Percentiles rank a stretch among this genome's conserved stretches.
phyloP scores from a whole-genome alignment of 2,113 vertebrate genomes.

The Sphyrna mokarran region DNA sequence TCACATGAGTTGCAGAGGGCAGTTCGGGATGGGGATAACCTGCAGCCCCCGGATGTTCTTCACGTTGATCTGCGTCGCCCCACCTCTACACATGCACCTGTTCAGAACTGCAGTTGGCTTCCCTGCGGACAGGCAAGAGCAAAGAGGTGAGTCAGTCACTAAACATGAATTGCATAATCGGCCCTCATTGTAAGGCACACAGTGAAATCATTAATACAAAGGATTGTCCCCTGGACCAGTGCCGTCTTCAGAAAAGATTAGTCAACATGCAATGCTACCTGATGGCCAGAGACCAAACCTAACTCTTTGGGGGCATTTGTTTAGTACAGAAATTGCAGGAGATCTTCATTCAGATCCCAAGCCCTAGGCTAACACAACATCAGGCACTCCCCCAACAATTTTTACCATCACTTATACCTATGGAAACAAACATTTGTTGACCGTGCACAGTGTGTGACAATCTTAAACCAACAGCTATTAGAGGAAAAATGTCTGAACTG shows the following conservation, averaged over 20 bases:
- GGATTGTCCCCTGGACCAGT: not conserved
- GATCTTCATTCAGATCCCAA: not conserved
- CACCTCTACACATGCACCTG: slow-evolving; percentile 28
- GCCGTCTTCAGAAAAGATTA: not conserved
- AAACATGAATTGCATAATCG: not conserved
- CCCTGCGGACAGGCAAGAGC: not conserved
- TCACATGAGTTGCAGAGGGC: slow-evolving; percentile 22
- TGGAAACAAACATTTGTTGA: not conserved
- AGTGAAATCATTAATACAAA: too few species aligned
- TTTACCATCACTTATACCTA: not conserved
- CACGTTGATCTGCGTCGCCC: not conserved
- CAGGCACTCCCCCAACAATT: not conserved
- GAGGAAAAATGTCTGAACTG: too few species aligned
- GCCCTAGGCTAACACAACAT: not conserved
- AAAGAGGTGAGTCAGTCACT: not conserved
- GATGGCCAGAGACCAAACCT: not conserved
- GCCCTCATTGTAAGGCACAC: not conserved
- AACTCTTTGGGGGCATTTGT: not conserved
- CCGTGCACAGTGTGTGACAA: not conserved
- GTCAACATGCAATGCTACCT: not conserved
- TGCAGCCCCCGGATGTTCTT: not conserved
- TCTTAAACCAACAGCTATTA: not conserved
- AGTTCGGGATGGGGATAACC: slow-evolving; percentile 33
- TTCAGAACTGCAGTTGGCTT: slow-evolving; percentile 22
- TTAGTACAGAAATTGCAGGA: not conserved